Evolutionary conservation across 1,140 invertebrate genomes (phyloP).

Genomic region (Pseudomyrmex sp.): DNA sequence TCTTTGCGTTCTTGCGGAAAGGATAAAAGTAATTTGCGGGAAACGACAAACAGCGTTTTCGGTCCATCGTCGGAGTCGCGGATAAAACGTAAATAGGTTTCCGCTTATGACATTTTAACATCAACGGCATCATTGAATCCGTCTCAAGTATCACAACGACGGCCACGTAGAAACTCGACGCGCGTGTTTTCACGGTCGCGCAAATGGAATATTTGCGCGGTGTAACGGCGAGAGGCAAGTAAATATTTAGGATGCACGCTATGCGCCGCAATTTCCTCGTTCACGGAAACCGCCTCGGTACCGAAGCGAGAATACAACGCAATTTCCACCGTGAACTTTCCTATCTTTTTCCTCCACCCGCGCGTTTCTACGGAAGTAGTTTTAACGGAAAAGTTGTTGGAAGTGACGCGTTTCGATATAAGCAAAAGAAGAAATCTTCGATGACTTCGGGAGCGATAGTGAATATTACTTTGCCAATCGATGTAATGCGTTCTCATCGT

Average conservation of each 20-base stretch:
- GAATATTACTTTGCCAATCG: conserved; percentile 24
- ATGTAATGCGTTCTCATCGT: not conserved
- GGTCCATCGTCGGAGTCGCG: conserved; percentile 23
- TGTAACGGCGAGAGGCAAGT: conserved; percentile 69
- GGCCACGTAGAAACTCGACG: conserved; percentile 44
- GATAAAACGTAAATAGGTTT: conserved; percentile 22
- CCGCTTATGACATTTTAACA: conserved; percentile 59
- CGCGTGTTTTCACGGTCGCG: conserved; percentile 67
- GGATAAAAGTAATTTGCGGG: conserved; percentile 57
- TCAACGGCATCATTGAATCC: conserved; percentile 51
- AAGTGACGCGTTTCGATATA: conserved; percentile 1
- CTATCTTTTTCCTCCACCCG: conserved; percentile 13
- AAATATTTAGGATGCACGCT: conserved; percentile 74
- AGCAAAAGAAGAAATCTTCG: conserved; percentile 3
- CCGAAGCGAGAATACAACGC: conserved; percentile 65
- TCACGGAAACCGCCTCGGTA: conserved; percentile 28
- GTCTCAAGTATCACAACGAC: conserved; percentile 44
- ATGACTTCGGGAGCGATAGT: not conserved
- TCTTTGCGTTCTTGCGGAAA: not conserved
- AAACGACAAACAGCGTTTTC: conserved; percentile 51
- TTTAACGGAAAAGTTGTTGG: conserved; percentile 47
- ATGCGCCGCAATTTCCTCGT: conserved; percentile 67
- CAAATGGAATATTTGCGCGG: conserved; percentile 72
- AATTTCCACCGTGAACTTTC: conserved; percentile 70
- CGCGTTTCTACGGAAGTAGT: conserved; percentile 3